A percentile compares a stretch with the other conserved stretches of the same genome.
These are phyloP conservation scores for Cryptocheilus praepositus DNA, from an alignment of 2,888 invertebrate genomes.

Conservation along the genomic window DNA sequence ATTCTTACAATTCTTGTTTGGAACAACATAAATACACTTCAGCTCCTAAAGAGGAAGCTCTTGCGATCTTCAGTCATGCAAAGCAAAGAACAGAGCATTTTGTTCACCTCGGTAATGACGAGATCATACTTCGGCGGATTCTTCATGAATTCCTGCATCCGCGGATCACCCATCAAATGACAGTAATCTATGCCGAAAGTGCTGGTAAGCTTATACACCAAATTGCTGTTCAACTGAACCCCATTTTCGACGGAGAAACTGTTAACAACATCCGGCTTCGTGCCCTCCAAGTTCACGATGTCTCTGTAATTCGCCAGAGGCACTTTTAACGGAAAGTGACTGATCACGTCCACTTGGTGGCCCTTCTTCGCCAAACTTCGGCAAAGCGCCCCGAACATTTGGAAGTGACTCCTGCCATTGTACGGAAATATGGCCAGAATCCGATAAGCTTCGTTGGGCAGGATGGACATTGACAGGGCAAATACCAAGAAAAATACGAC, in stretches of 20 bases:
- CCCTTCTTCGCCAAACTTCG: constrained; percentile 74
- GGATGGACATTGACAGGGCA: constrained; percentile 4
- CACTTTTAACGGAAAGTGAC: constrained; percentile 68
- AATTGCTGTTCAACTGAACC: not conserved
- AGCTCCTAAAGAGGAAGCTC: too few relatives aligned
- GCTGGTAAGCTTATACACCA: constrained; percentile 21
- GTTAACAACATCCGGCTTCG: constrained; percentile 41
- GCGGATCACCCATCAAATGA: constrained; percentile 41
- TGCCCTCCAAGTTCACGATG: constrained; percentile 60
- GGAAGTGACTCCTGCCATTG: constrained; percentile 75
- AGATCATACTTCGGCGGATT: constrained; percentile 63
- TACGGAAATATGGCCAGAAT: constrained; percentile 75
- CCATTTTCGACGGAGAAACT: constrained; percentile 52
- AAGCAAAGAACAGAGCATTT: too few relatives aligned
- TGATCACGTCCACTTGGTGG: constrained; percentile 74
- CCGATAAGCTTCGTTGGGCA: constrained; percentile 41
- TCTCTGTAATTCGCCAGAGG: constrained; percentile 70
- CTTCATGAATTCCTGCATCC: constrained; percentile 52
- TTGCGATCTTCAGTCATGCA: too few relatives aligned
- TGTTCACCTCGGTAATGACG: constrained; percentile 58
- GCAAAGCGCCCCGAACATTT: constrained; percentile 73
- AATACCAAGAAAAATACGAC: not conserved
- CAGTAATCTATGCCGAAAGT: constrained; percentile 49
- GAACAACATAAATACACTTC: too few relatives aligned
- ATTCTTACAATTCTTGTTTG: too few relatives aligned